phyloP scores from a whole-genome alignment of 2,888 invertebrate genomes.

The Perizoma flavofasciatum region DNA sequence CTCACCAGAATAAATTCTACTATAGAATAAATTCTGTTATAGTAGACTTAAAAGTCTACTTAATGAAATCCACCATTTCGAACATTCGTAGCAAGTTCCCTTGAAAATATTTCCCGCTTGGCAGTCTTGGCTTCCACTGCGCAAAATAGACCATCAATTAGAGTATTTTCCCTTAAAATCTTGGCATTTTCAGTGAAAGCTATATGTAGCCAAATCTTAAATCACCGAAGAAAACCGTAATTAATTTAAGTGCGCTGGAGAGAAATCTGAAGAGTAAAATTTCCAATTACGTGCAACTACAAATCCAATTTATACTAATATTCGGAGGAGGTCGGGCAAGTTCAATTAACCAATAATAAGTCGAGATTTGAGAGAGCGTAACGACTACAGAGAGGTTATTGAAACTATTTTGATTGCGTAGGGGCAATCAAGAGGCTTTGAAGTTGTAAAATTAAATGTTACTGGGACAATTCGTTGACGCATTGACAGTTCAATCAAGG shows the following conservation, averaged over 20 bases:
- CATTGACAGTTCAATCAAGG: slow-evolving; percentile 27
- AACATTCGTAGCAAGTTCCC: slow-evolving; percentile 21
- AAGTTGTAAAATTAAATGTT: slow-evolving; percentile 25
- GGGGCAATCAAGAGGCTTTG: slow-evolving; percentile 33
- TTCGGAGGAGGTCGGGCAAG: slow-evolving; percentile 43
- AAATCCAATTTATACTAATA: slow-evolving; percentile 48
- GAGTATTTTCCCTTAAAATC: slow-evolving; percentile 24
- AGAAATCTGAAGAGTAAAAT: slow-evolving; percentile 40
- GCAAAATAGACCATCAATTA: slow-evolving; percentile 25
- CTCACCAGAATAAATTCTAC: slow-evolving; percentile 11
- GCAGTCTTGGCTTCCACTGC: slow-evolving; percentile 22
- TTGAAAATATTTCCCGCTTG: slow-evolving; percentile 15
- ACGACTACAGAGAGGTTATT: slow-evolving; percentile 31
- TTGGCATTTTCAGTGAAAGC: slow-evolving; percentile 30
- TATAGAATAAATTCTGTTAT: too few species aligned
- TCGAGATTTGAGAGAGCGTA: slow-evolving; percentile 41
- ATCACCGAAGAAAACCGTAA: slow-evolving; percentile 35
- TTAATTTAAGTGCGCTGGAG: slow-evolving; percentile 37
- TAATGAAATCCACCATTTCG: slow-evolving; percentile 5
- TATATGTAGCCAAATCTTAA: slow-evolving; percentile 29
- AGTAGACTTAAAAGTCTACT: too few species aligned
- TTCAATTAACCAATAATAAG: slow-evolving; percentile 51
- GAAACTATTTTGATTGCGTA: slow-evolving; percentile 38
- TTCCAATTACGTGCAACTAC: slow-evolving; percentile 45
- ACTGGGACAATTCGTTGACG: slow-evolving; percentile 21